These are phyloP conservation scores for Spisula subtruncata DNA, from an alignment of 2,888 invertebrate genomes.

Conservation along the genomic window DNA sequence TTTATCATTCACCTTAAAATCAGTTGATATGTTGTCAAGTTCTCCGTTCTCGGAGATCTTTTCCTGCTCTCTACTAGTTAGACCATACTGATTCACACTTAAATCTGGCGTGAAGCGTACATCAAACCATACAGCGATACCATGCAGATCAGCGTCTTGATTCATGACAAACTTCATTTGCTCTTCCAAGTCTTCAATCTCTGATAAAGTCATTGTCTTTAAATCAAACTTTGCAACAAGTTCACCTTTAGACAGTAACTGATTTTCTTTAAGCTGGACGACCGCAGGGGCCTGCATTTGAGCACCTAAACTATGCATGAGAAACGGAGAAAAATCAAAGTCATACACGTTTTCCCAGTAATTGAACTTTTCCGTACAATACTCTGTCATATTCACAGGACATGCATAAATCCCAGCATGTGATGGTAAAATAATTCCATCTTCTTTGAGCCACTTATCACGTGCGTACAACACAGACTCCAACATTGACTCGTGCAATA, in stretches of 20 bases:
- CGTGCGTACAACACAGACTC: conserved; percentile 85
- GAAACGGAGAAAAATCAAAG: conserved; percentile 85
- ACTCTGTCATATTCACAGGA: conserved; percentile 84
- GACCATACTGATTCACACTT: conserved; percentile 6
- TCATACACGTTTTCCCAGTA: conserved; percentile 86
- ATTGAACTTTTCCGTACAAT: conserved; percentile 80
- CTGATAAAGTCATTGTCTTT: conserved; percentile 78
- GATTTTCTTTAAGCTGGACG: conserved; percentile 72
- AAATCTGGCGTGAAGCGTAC: conserved; percentile 78
- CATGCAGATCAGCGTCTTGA: conserved; percentile 82
- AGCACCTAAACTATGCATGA: conserved; percentile 72
- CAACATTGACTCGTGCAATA: conserved; percentile 87
- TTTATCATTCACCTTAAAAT: background rate
- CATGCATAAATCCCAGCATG: conserved; percentile 82
- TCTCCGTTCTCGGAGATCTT: background rate
- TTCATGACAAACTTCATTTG: conserved; percentile 78
- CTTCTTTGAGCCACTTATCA: conserved; percentile 83
- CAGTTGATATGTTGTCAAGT: conserved; percentile 11
- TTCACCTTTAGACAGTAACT: conserved; percentile 80
- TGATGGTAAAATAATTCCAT: conserved; percentile 85
- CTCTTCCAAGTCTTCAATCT: conserved; percentile 77
- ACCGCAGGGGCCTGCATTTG: conserved; percentile 80
- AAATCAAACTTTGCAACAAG: conserved; percentile 81
- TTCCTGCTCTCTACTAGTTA: conserved; percentile 20
- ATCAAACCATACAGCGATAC: conserved; percentile 87